Evolutionary conservation across 2,113 vertebrate species (phyloP).

Genomic region (Columbina picui): DNA sequence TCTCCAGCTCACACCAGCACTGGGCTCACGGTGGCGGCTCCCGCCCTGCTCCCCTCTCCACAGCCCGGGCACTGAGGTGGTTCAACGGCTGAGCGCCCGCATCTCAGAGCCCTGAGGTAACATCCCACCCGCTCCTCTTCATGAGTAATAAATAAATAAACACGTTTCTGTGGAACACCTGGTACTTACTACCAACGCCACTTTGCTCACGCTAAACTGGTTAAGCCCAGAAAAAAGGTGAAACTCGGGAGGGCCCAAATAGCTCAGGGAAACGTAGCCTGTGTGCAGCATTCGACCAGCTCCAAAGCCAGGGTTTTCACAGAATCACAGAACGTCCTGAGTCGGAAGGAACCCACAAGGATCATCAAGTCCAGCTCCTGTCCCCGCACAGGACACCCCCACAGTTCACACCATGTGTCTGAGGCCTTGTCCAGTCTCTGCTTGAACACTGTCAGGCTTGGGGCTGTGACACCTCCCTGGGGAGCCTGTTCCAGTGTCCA

Average conservation of each 20-base stretch:
- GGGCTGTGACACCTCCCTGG: too few relatives aligned
- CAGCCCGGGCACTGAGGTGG: background rate
- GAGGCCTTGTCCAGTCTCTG: too few relatives aligned
- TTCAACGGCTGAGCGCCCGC: fast-evolving
- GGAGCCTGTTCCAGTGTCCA: too few relatives aligned
- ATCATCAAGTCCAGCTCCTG: too few relatives aligned
- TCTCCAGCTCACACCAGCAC: background rate
- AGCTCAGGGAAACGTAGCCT: fast-evolving
- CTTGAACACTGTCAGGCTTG: too few relatives aligned
- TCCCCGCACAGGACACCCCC: too few relatives aligned
- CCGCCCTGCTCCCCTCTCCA: background rate
- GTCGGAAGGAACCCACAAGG: too few relatives aligned
- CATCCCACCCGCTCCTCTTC: background rate
- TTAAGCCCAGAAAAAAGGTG: background rate
- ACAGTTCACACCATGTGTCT: too few relatives aligned
- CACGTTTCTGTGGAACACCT: background rate
- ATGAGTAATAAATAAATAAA: fast-evolving
- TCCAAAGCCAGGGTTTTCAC: background rate
- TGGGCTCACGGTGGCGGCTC: background rate
- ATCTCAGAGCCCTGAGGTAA: fast-evolving
- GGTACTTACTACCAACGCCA: background rate
- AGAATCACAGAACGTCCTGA: too few relatives aligned
- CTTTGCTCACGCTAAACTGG: background rate
- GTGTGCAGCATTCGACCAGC: fast-evolving
- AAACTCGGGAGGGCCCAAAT: background rate